Evolutionary conservation across 2,113 vertebrate species (phyloP).

Genomic region (Lagopus muta): DNA sequence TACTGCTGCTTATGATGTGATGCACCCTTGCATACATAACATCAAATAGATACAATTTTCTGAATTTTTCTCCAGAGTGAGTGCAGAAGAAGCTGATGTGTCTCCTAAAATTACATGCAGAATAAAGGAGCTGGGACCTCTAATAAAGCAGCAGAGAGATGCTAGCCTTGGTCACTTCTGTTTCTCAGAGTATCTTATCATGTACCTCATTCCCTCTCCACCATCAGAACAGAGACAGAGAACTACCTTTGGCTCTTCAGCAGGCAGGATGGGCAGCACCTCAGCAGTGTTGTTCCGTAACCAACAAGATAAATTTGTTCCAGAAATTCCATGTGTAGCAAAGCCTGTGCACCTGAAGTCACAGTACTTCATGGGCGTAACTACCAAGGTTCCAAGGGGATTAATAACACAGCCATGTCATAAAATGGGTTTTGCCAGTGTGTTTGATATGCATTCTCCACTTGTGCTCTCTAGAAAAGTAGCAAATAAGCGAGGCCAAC

Average conservation of each 20-base stretch:
- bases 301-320: background rate
- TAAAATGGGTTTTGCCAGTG: background rate
- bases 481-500: background rate
- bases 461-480: background rate
- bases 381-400: background rate
- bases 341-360: background rate
- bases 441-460: background rate
- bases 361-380: background rate
- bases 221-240: background rate
- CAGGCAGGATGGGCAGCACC: background rate
- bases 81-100: background rate
- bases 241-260: background rate
- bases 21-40: background rate
- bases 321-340: background rate
- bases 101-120: background rate
- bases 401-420: background rate
- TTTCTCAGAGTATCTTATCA: background rate
- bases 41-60: background rate
- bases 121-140: background rate
- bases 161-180: background rate
- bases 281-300: background rate
- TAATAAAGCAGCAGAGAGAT: background rate
- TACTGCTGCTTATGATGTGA: background rate
- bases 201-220: background rate
- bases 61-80: background rate